phyloP scores from a whole-genome alignment of 92 coral and sea anemone genomes.

The Hydrozoanthus gracilis region DNA sequence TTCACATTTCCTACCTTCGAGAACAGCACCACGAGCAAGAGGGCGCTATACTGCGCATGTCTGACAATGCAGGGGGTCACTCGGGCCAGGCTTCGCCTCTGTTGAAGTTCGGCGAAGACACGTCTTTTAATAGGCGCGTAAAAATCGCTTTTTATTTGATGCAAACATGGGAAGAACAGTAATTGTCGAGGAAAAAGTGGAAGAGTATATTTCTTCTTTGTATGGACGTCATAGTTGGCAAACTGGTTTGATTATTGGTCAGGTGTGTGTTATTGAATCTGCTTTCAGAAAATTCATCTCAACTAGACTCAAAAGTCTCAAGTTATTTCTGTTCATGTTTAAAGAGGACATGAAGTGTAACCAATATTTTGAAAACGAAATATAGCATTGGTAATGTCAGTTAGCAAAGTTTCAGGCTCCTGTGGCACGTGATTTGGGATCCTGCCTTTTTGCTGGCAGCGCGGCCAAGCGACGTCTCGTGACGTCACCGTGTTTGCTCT shows the following conservation, averaged over 20 bases:
- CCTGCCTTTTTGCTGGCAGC: too few relatives aligned
- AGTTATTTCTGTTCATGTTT: too few relatives aligned
- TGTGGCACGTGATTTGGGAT: too few relatives aligned
- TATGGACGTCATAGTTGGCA: constrained; percentile 89
- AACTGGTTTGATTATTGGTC: constrained; percentile 86
- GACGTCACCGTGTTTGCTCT: too few relatives aligned
- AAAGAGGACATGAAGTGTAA: too few relatives aligned
- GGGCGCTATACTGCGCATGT: constrained; percentile 82
- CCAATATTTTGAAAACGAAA: neutral
- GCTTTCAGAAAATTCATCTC: neutral
- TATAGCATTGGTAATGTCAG: neutral
- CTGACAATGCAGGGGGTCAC: constrained; percentile 80
- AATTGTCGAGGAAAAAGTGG: constrained; percentile 79
- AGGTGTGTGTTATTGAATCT: constrained; percentile 54
- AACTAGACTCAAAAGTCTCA: too few relatives aligned
- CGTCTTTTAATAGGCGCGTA: neutral
- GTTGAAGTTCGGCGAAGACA: neutral
- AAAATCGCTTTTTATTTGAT: neutral
- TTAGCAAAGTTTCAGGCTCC: too few relatives aligned
- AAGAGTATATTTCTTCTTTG: constrained; percentile 76
- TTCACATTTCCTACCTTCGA: constrained; percentile 35
- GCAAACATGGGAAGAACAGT: constrained; percentile 85
- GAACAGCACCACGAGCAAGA: constrained; percentile 95
- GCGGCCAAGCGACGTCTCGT: too few relatives aligned
- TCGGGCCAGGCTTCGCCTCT: constrained; percentile 3